Evolutionary conservation across 2,113 vertebrate genomes (phyloP).

Genomic region (Seriola rivoliana): DNA sequence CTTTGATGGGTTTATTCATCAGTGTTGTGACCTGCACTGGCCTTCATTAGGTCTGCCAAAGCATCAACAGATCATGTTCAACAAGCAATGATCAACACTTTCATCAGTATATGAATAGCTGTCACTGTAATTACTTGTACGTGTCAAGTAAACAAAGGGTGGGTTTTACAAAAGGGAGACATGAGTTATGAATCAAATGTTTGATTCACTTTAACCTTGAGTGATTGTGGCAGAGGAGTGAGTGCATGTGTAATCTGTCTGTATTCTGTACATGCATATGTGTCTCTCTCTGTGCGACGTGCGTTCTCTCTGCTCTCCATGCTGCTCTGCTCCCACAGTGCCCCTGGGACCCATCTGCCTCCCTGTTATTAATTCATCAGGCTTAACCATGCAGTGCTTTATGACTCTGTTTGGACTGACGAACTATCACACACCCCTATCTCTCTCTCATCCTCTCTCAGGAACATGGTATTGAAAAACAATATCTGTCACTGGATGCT

Average conservation of each 20-base stretch:
- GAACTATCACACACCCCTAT: constrained; percentile 81
- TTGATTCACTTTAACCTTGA: constrained; percentile 57
- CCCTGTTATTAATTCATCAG: constrained; percentile 88
- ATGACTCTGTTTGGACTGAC: constrained; percentile 86
- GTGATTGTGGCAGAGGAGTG: background rate
- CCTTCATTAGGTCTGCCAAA: constrained; percentile 17
- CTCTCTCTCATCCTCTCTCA: constrained; percentile 40
- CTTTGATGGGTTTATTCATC: constrained; percentile 30
- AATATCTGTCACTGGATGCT: constrained; percentile 71
- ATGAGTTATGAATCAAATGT: constrained; percentile 34
- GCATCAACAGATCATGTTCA: background rate
- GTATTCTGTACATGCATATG: constrained; percentile 2
- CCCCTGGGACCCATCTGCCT: constrained; percentile 87
- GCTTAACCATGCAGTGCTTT: constrained; percentile 87
- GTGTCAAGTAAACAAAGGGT: constrained; percentile 24
- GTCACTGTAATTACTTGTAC: background rate
- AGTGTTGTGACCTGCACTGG: constrained; percentile 33
- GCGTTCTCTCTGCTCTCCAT: constrained; percentile 68
- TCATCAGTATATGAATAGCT: background rate
- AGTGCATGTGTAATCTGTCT: background rate
- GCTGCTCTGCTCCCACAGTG: constrained; percentile 81
- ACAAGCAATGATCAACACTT: background rate
- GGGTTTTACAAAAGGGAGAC: background rate
- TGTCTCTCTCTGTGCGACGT: constrained; percentile 43
- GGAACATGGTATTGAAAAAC: constrained; percentile 64